Evolutionary conservation across 2,797 vertebrate species (phyloP).

Genomic region (Notolepis coatsorum): DNA sequence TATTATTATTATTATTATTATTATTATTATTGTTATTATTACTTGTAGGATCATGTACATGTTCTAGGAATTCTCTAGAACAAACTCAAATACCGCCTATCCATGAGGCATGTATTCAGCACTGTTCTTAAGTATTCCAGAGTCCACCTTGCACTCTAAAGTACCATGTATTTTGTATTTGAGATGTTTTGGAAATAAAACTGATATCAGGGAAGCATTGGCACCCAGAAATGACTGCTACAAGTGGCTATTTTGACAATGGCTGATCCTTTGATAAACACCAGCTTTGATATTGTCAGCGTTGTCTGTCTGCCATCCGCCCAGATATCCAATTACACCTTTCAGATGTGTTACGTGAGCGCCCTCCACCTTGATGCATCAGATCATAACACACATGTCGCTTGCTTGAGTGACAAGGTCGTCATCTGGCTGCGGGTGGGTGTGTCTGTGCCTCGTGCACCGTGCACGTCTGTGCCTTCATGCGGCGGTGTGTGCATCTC

Average conservation of each 20-base stretch:
- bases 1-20: too few species aligned
- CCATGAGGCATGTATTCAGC: too few species aligned
- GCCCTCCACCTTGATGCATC: conserved; percentile 48
- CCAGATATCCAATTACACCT: conserved; percentile 63
- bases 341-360: conserved; percentile 60
- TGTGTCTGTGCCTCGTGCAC: conserved; percentile 14
- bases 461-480: conserved; percentile 11
- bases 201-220: background rate
- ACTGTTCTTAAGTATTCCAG: too few species aligned
- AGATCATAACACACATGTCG: conserved; percentile 43
- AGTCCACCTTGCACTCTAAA: too few species aligned
- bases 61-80: too few species aligned
- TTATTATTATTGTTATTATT: too few species aligned
- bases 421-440: conserved; percentile 43
- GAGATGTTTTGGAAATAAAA: too few species aligned
- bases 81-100: too few species aligned
- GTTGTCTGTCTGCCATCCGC: conserved; percentile 28
- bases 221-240: conserved; percentile 12
- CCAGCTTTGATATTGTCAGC: conserved; percentile 45
- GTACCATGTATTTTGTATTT: conserved; percentile 27
- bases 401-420: conserved; percentile 52
- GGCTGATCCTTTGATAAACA: conserved; percentile 38
- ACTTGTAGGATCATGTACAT: too few species aligned
- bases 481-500: background rate
- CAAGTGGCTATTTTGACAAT: conserved; percentile 44